These are phyloP conservation scores for Kradibia gibbosae DNA, from an alignment of 1,140 invertebrate genomes.

Conservation along the genomic window DNA sequence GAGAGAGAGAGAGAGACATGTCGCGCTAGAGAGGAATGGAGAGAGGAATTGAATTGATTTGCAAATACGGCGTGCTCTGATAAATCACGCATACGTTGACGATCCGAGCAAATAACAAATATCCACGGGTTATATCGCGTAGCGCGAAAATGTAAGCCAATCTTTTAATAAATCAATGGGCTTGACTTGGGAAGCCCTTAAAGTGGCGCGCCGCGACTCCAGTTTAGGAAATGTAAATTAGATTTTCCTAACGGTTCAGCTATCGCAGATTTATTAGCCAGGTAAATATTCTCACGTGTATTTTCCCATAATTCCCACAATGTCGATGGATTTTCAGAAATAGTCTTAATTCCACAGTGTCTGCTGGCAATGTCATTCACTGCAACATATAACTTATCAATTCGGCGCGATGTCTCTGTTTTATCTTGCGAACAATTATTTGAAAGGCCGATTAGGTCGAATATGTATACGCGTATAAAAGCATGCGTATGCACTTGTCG, in stretches of 20 bases:
- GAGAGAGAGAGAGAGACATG: constrained; percentile 4
- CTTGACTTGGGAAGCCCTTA: neutral
- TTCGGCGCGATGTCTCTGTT: too few relatives aligned
- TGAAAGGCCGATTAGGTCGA: too few relatives aligned
- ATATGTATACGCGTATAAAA: too few relatives aligned
- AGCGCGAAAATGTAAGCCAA: neutral
- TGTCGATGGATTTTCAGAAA: neutral
- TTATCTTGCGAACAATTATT: too few relatives aligned
- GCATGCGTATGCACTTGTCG: too few relatives aligned
- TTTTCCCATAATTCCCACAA: neutral
- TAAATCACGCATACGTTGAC: constrained; percentile 3
- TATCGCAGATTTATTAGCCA: constrained; percentile 2
- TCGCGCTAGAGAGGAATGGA: neutral
- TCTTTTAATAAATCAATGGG: neutral
- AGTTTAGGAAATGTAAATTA: constrained; percentile 13
- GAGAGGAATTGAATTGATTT: neutral
- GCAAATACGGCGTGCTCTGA: neutral
- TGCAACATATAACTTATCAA: neutral
- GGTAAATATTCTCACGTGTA: neutral
- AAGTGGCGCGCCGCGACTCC: neutral
- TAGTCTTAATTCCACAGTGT: neutral
- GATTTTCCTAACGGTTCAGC: constrained; percentile 10
- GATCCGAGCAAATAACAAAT: neutral
- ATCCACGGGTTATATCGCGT: neutral
- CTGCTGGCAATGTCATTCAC: neutral